Evolutionary conservation across 2,113 vertebrate species (phyloP), one percentile per base, ranked within the genome.

Genomic region (Myotis davidii): DNA sequence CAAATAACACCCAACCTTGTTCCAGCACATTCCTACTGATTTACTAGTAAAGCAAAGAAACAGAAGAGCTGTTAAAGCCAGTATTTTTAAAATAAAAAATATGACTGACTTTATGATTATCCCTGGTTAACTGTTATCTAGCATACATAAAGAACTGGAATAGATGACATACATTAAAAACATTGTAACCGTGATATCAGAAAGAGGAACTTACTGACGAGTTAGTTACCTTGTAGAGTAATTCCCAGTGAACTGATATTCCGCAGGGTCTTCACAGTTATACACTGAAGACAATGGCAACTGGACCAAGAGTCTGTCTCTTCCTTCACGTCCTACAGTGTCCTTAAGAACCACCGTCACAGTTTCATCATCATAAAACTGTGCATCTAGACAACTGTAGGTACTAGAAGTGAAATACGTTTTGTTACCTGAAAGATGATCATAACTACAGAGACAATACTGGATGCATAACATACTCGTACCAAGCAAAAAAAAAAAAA

Each of bases 321-420:
- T 98, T 34, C 98, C 99, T 50, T 99, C 99, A 7, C 99, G 99
- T 29, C 99, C 99, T 29, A 96, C 59, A 2, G 96, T 97, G 90
- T 99, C 99, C 95, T 98, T 98, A 64, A 99, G 98, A 95, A 99
- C 98, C 42, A 99, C 99, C 0, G 99, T 99, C 88, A 99, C 96
- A 13, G 99, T 99, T 92, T 99, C 99, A 54, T 99, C 99, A 29
- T 99, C 99, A 85, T 99, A 99, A 96, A 99, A 99, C 96, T 99
- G 99, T 91, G 99, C 99, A 95, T 99, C 99, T 73, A 99, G 98
- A 96, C 99, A 99, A 87, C 98, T 98, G 98, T 99, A 99, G 78
- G 90, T 97, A 37, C 99, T 99, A 69, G 1, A 97, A 52, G 39
- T 34, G 85, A 97, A 42, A 73, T 69, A 25, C 37, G 50, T 69